These are phyloP conservation scores for Criorhina ranunculi DNA, from an alignment of 2,888 invertebrate genomes.

Conservation along the genomic window DNA sequence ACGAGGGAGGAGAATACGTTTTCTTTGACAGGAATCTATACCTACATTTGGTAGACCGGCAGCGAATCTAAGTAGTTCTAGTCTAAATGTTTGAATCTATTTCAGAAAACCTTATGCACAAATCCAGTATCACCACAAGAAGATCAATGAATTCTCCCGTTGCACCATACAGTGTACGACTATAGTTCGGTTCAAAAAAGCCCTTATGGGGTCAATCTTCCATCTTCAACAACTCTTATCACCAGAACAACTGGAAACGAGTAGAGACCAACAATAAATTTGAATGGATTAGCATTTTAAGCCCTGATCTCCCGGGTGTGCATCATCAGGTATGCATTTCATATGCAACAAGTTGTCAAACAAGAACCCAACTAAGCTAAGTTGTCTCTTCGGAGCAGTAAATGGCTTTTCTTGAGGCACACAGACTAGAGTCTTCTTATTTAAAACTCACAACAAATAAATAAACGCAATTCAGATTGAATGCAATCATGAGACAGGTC, in stretches of 20 bases:
- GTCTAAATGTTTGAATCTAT: too few relatives aligned
- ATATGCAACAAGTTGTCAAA: background rate
- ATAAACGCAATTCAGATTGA: constrained; percentile 18
- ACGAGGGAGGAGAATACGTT: too few relatives aligned
- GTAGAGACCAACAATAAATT: background rate
- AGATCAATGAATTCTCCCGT: constrained; percentile 5
- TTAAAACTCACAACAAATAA: constrained; percentile 22
- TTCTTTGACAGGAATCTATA: too few relatives aligned
- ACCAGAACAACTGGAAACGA: background rate
- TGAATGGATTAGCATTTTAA: constrained; percentile 3
- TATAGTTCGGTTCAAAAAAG: background rate
- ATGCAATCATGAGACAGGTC: constrained; percentile 43
- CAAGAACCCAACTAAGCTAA: too few relatives aligned
- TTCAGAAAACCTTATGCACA: too few relatives aligned
- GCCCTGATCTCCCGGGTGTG: background rate
- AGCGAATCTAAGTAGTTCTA: too few relatives aligned
- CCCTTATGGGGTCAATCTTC: constrained; percentile 1
- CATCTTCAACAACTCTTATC: background rate
- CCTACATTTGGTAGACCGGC: too few relatives aligned
- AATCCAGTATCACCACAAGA: background rate
- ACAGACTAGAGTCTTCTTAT: constrained; percentile 32
- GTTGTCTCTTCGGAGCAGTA: too few relatives aligned
- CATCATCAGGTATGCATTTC: background rate
- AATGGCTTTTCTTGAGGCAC: too few relatives aligned
- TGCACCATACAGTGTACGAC: constrained; percentile 6